Evolutionary conservation across 2,113 vertebrate genomes (phyloP).

Genomic region (Ciconia boyciana): DNA sequence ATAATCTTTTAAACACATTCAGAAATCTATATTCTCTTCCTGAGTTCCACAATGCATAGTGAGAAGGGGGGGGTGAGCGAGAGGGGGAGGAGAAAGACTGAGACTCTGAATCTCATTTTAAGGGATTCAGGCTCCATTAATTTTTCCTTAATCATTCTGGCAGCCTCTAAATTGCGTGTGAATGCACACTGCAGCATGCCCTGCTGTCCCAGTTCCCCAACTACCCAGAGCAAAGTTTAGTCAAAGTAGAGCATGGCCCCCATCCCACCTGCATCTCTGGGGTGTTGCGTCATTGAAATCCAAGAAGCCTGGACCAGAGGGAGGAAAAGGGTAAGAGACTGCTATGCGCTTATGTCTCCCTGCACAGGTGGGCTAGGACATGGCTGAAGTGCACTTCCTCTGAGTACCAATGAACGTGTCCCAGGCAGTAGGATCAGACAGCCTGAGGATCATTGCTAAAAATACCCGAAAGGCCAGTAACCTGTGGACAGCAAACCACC

Average conservation of each 20-base stretch:
- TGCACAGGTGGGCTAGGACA: not conserved
- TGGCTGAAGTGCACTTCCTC: not conserved
- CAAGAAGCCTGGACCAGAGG: not conserved
- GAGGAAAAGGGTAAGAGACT: not conserved
- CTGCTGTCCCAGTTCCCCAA: not conserved
- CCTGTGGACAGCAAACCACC: not conserved
- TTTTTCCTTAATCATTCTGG: not conserved
- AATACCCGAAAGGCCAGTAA: not conserved
- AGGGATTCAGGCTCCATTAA: not conserved
- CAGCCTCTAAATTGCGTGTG: not conserved
- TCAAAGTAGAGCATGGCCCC: not conserved
- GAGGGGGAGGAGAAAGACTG: not conserved
- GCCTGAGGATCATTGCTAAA: not conserved
- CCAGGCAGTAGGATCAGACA: not conserved
- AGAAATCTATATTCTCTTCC: not conserved
- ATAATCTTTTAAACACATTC: not conserved
- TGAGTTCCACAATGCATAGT: not conserved
- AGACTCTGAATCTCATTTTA: not conserved
- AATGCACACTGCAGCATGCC: not conserved
- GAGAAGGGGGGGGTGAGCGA: fast-evolving
- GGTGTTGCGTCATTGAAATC: not conserved
- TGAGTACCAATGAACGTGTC: not conserved
- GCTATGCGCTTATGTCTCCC: not conserved
- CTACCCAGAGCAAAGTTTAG: not conserved
- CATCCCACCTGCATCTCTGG: not conserved